Evolutionary conservation across 2,797 vertebrate species (phyloP).

Genomic region (Leucoraja ocellata): DNA sequence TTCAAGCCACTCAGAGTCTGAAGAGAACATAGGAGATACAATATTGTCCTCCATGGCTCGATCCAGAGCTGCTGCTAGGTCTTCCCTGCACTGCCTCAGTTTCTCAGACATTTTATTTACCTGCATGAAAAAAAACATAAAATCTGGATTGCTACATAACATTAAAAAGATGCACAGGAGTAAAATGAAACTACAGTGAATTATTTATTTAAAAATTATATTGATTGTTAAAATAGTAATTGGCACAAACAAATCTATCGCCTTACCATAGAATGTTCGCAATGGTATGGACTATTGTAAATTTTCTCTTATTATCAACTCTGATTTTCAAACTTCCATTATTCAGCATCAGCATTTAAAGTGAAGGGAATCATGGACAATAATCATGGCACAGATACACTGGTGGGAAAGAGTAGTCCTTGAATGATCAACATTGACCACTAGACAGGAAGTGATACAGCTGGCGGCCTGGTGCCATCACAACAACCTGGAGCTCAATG

Average conservation of each 20-base stretch:
- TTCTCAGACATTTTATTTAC: conserved; percentile 53
- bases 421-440: no score
- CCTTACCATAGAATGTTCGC: background rate
- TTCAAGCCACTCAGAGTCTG: conserved; percentile 29
- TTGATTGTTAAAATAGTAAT: conserved; percentile 3
- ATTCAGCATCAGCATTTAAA: background rate
- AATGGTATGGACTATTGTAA: background rate
- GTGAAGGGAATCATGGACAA: background rate
- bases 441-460: no score
- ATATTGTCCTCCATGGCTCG: conserved; percentile 50
- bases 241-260: background rate
- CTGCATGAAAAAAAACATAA: conserved; percentile 10
- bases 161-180: background rate
- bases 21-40: conserved; percentile 32
- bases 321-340: background rate
- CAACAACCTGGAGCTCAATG: no score
- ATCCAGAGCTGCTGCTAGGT: conserved; percentile 52
- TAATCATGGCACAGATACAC: background rate
- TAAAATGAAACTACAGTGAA: background rate
- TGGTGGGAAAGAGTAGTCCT: no score
- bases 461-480: no score
- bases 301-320: background rate
- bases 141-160: background rate
- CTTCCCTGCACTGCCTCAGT: conserved; percentile 52
- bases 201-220: background rate